Base-by-base conservation (phyloP, 2,113 vertebrate genomes). In the Hippoglossus stenolepis region DNA sequence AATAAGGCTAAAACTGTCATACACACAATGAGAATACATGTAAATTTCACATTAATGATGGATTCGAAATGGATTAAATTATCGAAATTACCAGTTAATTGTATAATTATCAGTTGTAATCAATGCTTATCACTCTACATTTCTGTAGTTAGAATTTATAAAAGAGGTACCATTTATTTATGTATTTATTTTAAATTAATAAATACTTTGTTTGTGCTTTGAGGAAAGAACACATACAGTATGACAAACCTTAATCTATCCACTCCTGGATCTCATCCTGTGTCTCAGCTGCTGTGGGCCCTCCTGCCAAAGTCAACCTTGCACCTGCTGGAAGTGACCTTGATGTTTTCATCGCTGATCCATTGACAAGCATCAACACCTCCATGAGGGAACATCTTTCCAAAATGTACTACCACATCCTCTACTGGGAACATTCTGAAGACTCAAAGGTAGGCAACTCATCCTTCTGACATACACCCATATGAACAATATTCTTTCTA, bases 211-310 rank as follows among this genome's bases (percentile, higher is more conserved):
- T 13, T 31, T 13, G 51, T 54, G 51, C 51, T 54, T 54, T n/a
- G 18, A 54, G 20, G 51, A 54, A 54, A 54, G 51, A n/a, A 14
- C 18, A 20, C 51, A 20, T 5, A 53, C 2, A 53, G 20, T 20
- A 53, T 8, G 7, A n/a, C 51, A 20, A 18, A 49, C 45, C 9
- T 20, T 7, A 54, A 54, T 49, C 11, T 26, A 2, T 58, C 31
- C 17, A 4, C 53, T 5, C 20, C 9, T 47, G 15, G 4, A 57
- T 24, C 24, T 60, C 20, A 47, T 62, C 10, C 26, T 23, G 18
- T 47, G 17, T 56, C 24, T 70, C 43, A 94, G 94, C 90, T 59
- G 35, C 3, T 7, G 1, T 94, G 28, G 93, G 94, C n/a, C 92
- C 93, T 14, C 94, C 94, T 0, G 66, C 76, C 65, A 71, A 35